Evolutionary conservation across 2,113 vertebrate species (phyloP).

Genomic region (Campylomormyrus numenius): DNA sequence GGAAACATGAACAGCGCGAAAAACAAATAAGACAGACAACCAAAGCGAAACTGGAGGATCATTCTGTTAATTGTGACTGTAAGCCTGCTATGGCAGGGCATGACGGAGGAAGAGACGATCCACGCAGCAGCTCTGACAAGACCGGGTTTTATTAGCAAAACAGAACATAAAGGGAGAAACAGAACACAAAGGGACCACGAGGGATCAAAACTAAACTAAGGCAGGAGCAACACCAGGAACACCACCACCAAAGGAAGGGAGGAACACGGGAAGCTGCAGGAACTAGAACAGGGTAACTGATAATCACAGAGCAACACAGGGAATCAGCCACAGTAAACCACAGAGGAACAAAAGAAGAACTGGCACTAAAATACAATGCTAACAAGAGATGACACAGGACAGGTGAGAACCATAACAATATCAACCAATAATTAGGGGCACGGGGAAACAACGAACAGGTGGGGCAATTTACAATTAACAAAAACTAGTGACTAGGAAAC

Average conservation of each 20-base stretch:
- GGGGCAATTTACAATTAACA: not conserved
- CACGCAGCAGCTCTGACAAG: not conserved
- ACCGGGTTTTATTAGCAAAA: not conserved
- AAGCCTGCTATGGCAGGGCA: not conserved
- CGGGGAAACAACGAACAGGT: too few species aligned
- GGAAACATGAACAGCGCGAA: not conserved
- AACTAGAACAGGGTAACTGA: not conserved
- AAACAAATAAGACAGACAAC: not conserved
- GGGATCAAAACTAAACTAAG: not conserved
- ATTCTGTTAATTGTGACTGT: not conserved
- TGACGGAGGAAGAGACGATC: not conserved
- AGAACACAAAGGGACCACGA: not conserved
- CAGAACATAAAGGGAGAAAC: not conserved
- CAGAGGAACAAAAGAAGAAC: not conserved
- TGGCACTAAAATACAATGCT: not conserved
- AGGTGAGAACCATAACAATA: not conserved
- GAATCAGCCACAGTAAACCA: not conserved
- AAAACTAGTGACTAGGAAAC: not conserved
- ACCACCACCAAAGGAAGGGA: not conserved
- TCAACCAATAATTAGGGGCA: not conserved
- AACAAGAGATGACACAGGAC: not conserved
- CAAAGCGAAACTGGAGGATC: not conserved
- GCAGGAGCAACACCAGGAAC: not conserved
- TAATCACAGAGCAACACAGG: not conserved
- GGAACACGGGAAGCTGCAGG: not conserved